A percentile compares a stretch with the other conserved stretches of the same genome.
These are phyloP conservation scores for Zhuqinia jingwanae DNA, from an alignment of 2,888 invertebrate species.

Conservation along the genomic window DNA sequence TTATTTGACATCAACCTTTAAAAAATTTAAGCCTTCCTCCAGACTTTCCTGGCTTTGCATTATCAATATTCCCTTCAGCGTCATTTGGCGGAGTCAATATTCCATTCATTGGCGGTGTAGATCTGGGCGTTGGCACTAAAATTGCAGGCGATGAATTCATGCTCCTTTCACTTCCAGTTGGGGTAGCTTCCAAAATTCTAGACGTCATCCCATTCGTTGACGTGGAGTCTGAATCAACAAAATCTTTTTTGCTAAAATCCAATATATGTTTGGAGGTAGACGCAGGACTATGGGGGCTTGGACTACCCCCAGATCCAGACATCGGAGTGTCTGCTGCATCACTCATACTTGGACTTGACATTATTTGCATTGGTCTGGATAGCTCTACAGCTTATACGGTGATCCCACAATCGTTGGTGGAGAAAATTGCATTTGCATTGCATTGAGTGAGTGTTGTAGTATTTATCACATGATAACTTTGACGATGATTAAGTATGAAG, in stretches of 20 bases:
- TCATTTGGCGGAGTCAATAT: conserved; percentile 73
- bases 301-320: conserved; percentile 68
- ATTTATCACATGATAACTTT: conserved; percentile 31
- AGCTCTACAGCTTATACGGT: conserved; percentile 11
- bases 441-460: background rate
- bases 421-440: conserved; percentile 37
- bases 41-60: conserved; percentile 80
- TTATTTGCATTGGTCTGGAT: conserved; percentile 67
- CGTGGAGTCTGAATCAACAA: conserved; percentile 24
- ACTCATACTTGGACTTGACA: conserved; percentile 71
- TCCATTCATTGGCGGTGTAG: conserved; percentile 72
- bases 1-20: conserved; percentile 84
- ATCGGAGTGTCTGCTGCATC: conserved; percentile 73
- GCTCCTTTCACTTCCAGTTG: conserved; percentile 54
- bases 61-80: conserved; percentile 52
- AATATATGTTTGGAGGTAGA: conserved; percentile 46
- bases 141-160: conserved; percentile 66
- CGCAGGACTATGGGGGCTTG: conserved; percentile 66
- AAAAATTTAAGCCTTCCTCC: conserved; percentile 91
- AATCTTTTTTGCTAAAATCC: conserved; percentile 66
- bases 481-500: background rate
- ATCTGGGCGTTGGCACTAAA: conserved; percentile 71
- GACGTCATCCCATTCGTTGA: conserved; percentile 38
- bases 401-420: background rate
- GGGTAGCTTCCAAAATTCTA: conserved; percentile 25